These are phyloP conservation scores for Rotaria magnacalcarata DNA, from an alignment of 2,888 invertebrate genomes.

Conservation along the genomic window DNA sequence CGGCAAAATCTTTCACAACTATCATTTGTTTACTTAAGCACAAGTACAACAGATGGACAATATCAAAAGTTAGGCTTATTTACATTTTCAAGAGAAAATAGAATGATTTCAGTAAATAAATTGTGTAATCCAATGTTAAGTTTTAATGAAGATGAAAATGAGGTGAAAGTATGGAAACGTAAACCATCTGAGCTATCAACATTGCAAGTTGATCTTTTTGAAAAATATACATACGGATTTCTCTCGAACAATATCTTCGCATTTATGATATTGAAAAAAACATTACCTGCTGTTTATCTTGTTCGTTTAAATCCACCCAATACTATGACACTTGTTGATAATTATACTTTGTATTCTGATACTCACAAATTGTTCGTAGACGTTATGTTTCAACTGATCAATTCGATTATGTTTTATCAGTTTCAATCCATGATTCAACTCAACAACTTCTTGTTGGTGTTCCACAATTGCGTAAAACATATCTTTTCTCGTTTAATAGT, in stretches of 20 bases:
- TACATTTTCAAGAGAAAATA: background rate
- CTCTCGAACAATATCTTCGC: background rate
- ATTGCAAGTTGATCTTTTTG: background rate
- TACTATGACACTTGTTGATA: background rate
- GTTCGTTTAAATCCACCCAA: background rate
- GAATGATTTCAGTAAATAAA: background rate
- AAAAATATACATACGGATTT: background rate
- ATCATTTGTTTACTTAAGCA: background rate
- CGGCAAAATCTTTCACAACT: background rate
- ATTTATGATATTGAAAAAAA: background rate
- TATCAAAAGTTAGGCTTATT: background rate
- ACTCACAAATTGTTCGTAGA: background rate
- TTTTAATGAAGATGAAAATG: background rate
- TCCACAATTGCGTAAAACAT: background rate
- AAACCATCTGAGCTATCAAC: background rate
- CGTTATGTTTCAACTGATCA: background rate
- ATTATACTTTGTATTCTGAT: background rate
- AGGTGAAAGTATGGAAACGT: background rate
- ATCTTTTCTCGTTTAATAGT: background rate
- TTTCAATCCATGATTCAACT: background rate
- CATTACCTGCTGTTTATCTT: background rate
- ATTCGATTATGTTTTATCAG: background rate
- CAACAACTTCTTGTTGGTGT: background rate
- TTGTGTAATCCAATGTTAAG: background rate
- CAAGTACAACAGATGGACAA: background rate